Evolutionary conservation across 2,113 vertebrate species (phyloP), one percentile per base, ranked within the genome.

Genomic region (Pterophyllum scalare): DNA sequence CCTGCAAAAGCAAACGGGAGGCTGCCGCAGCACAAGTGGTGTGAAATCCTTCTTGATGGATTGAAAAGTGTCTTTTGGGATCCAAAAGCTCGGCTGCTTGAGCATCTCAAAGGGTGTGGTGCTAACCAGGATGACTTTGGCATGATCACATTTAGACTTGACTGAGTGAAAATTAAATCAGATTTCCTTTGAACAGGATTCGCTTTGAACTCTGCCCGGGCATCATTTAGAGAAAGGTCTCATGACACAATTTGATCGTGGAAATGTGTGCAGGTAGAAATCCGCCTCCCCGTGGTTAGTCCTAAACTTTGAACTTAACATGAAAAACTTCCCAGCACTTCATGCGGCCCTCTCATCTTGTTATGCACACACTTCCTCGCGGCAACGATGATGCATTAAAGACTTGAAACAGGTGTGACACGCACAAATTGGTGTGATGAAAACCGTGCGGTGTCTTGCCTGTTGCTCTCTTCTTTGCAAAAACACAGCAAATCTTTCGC

Each of bases 11-110:
- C 89, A 86, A 91, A 91, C 78, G 82, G 87, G 62, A 90, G 88
- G 83, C 87, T 56, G 87, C 85, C 33, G 62, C 75, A 75, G 84
- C 80, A 86, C 76, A 54, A 90, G 84, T 60, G 84, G 85, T 91
- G 92, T 94, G 93, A 94, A 94, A 94, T 94, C 88, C 90, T 79
- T 88, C 89, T 87, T 91, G 90, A 94, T 93, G 91, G 90, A 88
- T 84, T 89, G 89, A 90, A 91, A 93, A 91, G 93, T 88, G 92
- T 90, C 89, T 91, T 94, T 82, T 81, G 85, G 82, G 89, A 90
- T 79, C 81, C 87, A n/a, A 65, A 85, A 67, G 75, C 83, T 87
- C n/a, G 40, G 80, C 87, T 87, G 83, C 88, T 90, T 77, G 77
- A 80, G 83, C 77, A 82, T 87, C 84, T 90, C 82, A 91, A 87